phyloP scores from a whole-genome alignment of 2,888 invertebrate genomes.

The Celastrina argiolus region DNA sequence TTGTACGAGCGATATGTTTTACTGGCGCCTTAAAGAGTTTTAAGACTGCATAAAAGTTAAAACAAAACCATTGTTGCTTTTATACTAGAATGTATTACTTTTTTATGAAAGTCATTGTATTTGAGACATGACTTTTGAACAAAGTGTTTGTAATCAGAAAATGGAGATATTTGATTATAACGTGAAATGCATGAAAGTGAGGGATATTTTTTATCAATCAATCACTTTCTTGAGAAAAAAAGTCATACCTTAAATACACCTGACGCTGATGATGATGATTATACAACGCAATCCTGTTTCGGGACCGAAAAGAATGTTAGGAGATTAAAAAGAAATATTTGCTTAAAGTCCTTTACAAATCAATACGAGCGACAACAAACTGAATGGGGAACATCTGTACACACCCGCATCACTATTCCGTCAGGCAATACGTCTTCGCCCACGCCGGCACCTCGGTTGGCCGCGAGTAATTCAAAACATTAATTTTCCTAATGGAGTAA shows the following conservation, averaged over 20 bases:
- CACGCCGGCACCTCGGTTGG: constrained; percentile 41
- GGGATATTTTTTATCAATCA: too few relatives aligned
- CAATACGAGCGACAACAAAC: constrained; percentile 20
- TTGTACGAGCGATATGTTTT: constrained; percentile 22
- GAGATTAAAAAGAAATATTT: constrained; percentile 20
- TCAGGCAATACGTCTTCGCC: constrained; percentile 42
- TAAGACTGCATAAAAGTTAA: constrained; percentile 21
- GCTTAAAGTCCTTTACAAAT: constrained; percentile 16
- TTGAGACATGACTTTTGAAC: background rate
- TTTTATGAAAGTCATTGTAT: constrained; percentile 11
- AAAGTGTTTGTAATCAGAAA: background rate
- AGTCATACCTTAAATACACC: too few relatives aligned
- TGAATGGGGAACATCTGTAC: constrained; percentile 21
- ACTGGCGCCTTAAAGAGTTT: constrained; percentile 18
- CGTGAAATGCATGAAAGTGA: too few relatives aligned
- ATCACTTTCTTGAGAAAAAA: too few relatives aligned
- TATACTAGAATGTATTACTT: constrained; percentile 15
- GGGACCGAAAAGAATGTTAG: background rate
- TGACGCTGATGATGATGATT: background rate
- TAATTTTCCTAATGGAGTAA: constrained; percentile 78
- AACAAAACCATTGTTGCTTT: constrained; percentile 12
- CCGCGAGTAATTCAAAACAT: constrained; percentile 72
- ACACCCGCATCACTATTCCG: constrained; percentile 34
- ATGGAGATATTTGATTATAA: background rate
- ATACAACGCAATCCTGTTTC: background rate